These are phyloP conservation scores for Pluvianellus socialis DNA, from an alignment of 2,113 vertebrate genomes.

Conservation along the genomic window DNA sequence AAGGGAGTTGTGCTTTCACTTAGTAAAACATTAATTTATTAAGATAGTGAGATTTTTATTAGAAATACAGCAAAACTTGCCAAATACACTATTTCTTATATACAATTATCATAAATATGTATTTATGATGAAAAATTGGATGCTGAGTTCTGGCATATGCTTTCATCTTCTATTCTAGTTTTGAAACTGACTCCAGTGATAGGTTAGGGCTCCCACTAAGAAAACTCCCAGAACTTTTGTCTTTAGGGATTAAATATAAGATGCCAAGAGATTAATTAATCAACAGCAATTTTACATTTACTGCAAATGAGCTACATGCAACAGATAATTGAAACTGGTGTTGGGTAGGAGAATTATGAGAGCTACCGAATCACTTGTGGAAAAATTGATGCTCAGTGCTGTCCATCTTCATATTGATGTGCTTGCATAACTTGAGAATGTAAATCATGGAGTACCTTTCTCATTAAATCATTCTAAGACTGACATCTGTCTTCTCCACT, in stretches of 20 bases:
- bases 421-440: background rate
- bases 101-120: background rate
- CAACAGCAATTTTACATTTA: conserved; percentile 7
- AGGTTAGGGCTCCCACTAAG: background rate
- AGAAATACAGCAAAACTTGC: conserved; percentile 30
- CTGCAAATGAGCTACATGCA: conserved; percentile 28
- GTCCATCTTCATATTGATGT: background rate
- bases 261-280: conserved; percentile 33
- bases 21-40: conserved; percentile 57
- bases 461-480: background rate
- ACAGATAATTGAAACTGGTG: background rate
- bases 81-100: background rate
- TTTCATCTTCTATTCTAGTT: background rate
- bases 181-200: background rate
- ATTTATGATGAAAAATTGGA: background rate
- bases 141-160: background rate
- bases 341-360: background rate
- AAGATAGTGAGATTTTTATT: conserved; percentile 41
- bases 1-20: conserved; percentile 39
- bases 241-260: background rate
- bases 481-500: background rate
- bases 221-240: background rate
- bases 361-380: conserved; percentile 12
- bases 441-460: background rate
- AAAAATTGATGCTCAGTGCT: background rate